Conservation (phyloP, 2,888 invertebrate genomes). For the Bombylius major region DNA sequence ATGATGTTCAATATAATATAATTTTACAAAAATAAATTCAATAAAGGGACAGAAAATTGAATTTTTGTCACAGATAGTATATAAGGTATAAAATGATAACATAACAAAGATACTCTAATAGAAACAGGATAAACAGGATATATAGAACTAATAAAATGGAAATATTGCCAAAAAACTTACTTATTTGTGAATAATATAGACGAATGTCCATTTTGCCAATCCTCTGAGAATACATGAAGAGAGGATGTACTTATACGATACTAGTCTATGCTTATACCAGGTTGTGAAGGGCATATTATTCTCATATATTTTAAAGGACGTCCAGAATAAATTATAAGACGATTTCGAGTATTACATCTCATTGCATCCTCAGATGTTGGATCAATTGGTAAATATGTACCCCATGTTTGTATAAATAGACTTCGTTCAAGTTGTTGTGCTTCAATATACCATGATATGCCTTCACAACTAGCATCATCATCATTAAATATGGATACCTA, state of each 20-base stretch:
- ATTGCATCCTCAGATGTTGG: slow-evolving; percentile 47
- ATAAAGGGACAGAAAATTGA: slow-evolving; percentile 1
- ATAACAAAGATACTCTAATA: neutral
- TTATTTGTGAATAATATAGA: slow-evolving; percentile 29
- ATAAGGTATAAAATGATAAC: neutral
- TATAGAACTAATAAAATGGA: neutral
- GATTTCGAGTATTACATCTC: slow-evolving; percentile 63
- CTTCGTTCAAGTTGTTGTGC: slow-evolving; percentile 68
- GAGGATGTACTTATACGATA: slow-evolving; percentile 50
- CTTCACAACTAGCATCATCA: slow-evolving; percentile 37
- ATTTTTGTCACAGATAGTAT: neutral
- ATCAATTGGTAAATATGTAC: slow-evolving; percentile 55
- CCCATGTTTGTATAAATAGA: slow-evolving; percentile 72
- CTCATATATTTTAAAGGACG: slow-evolving; percentile 42
- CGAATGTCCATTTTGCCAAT: slow-evolving; percentile 46
- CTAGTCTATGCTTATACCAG: too few species aligned
- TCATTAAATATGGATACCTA: slow-evolving; percentile 51
- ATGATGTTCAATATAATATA: too few species aligned
- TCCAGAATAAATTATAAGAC: slow-evolving; percentile 70
- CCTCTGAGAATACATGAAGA: slow-evolving; percentile 67
- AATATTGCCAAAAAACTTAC: slow-evolving; percentile 22
- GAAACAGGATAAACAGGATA: neutral
- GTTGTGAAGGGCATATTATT: slow-evolving; percentile 62
- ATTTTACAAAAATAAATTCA: slow-evolving; percentile 1
- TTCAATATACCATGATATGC: slow-evolving; percentile 61